Percentiles rank a stretch among this genome's conserved stretches.
Evolutionary conservation across 2,797 vertebrate genomes (phyloP).

Genomic region (Silurus aristotelis): DNA sequence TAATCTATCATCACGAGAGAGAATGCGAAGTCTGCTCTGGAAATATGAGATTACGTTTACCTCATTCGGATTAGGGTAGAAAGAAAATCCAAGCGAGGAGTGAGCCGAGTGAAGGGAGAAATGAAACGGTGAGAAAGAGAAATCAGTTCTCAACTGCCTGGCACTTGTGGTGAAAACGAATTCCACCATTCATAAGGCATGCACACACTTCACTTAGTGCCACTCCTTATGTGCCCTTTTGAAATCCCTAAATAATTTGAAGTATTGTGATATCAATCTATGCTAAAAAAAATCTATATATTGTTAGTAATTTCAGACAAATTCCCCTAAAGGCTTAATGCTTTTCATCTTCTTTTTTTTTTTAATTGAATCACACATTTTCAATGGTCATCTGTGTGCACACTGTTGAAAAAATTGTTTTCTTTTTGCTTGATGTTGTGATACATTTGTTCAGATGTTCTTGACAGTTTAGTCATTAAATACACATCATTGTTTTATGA

Average conservation of each 20-base stretch:
- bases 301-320: conserved; percentile 30
- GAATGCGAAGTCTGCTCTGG: conserved; percentile 37
- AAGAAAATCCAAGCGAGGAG: conserved; percentile 8
- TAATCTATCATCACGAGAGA: conserved; percentile 32
- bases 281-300: conserved; percentile 16
- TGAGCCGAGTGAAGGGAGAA: not conserved
- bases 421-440: not conserved
- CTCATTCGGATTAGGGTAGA: conserved; percentile 49
- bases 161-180: not conserved
- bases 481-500: conserved; percentile 49
- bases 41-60: conserved; percentile 59
- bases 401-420: conserved; percentile 15
- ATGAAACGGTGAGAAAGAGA: not conserved
- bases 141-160: not conserved
- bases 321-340: conserved; percentile 9
- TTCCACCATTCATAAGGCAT: conserved; percentile 5
- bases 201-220: conserved; percentile 37
- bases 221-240: conserved; percentile 36
- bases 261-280: conserved; percentile 5
- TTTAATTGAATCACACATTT: conserved; percentile 12
- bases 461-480: conserved; percentile 49
- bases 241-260: conserved; percentile 29
- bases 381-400: conserved; percentile 23
- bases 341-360: not conserved
- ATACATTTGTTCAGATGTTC: conserved; percentile 37